Evolutionary conservation across 2,888 invertebrate species (phyloP), one percentile per base, ranked within the genome.

Genomic region (Pegoplata infirma): DNA sequence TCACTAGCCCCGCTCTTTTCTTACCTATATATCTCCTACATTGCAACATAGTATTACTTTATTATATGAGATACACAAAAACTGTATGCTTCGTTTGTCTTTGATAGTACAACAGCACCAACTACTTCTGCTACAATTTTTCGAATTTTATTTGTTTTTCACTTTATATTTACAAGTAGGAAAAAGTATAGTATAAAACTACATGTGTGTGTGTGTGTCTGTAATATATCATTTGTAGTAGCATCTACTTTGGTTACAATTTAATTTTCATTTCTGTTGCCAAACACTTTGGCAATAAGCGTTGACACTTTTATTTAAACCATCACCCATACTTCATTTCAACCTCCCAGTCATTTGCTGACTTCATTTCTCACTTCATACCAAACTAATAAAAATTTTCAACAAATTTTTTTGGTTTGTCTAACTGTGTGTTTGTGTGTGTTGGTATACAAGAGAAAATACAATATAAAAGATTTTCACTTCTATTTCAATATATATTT

Each of bases 281-380:
- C 71, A 79, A 75, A 72, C 51, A 74, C 56, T 80, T 77, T 77
- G 74, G 56, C 69, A 80, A 71, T 74, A 76, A 66, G 40, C 61
- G 66, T 67, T 74, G 74, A 77, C 77, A 80, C 71, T 74, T 80
- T 80, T 64, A 51, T 67, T 63, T 67, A 49, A 71, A 51, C 64
- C 47, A n/a, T 51, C 44, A 55, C 28, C 47, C 36, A 25, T 32
- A 32, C 6, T 23, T 3, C 23, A 23, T 23, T 23, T 10, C 32
- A n/a, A n/a, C 32, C 32, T 32, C 1, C 32, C 3, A 28, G 3
- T n/a, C n/a, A n/a, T n/a, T n/a, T n/a, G n/a, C n/a, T 1, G 1
- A 10, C 10, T 10, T 3, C 32, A n/a, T n/a, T n/a, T n/a, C n/a
- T n/a, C n/a, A n/a, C n/a, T n/a, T 12, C 46, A 16, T 16, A 17